Conservation (phyloP, 1,140 invertebrate genomes). For the Drosophila funebris region DNA sequence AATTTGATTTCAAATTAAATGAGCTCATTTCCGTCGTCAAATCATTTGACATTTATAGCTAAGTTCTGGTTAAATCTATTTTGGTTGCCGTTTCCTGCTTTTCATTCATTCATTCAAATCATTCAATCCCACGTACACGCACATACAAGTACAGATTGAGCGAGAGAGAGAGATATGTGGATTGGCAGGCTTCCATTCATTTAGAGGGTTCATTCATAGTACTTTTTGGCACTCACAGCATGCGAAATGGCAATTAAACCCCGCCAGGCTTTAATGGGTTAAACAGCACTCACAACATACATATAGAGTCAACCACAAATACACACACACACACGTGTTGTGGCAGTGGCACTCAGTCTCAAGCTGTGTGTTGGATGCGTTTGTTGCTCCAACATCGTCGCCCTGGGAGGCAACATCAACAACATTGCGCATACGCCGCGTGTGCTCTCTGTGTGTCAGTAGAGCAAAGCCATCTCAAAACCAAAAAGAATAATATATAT, state of each 20-base stretch:
- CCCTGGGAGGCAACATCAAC: slow-evolving; percentile 72
- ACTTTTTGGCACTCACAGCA: slow-evolving; percentile 75
- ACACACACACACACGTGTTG: slow-evolving; percentile 2
- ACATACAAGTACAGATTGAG: background rate
- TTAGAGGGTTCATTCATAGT: slow-evolving; percentile 70
- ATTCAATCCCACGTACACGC: slow-evolving; percentile 17
- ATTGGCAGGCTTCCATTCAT: slow-evolving; percentile 52
- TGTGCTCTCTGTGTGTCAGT: slow-evolving; percentile 44
- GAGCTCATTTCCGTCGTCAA: slow-evolving; percentile 77
- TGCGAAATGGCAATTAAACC: slow-evolving; percentile 75
- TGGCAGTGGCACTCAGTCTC: slow-evolving; percentile 68
- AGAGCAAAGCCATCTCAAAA: slow-evolving; percentile 49
- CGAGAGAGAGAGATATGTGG: slow-evolving; percentile 14
- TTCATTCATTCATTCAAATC: slow-evolving; percentile 44
- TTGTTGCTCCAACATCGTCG: slow-evolving; percentile 39
- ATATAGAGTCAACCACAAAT: slow-evolving; percentile 2
- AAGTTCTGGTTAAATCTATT: slow-evolving; percentile 35
- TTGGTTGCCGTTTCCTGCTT: slow-evolving; percentile 54
- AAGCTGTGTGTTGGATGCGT: slow-evolving; percentile 57
- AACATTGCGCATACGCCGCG: slow-evolving; percentile 72
- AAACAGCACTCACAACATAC: slow-evolving; percentile 38
- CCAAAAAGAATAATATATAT: background rate
- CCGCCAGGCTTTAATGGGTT: slow-evolving; percentile 70
- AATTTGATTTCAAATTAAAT: slow-evolving; percentile 61
- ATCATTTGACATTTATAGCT: slow-evolving; percentile 61